phyloP scores from a whole-genome alignment of 2,797 vertebrate species.

The Heterohyrax brucei region DNA sequence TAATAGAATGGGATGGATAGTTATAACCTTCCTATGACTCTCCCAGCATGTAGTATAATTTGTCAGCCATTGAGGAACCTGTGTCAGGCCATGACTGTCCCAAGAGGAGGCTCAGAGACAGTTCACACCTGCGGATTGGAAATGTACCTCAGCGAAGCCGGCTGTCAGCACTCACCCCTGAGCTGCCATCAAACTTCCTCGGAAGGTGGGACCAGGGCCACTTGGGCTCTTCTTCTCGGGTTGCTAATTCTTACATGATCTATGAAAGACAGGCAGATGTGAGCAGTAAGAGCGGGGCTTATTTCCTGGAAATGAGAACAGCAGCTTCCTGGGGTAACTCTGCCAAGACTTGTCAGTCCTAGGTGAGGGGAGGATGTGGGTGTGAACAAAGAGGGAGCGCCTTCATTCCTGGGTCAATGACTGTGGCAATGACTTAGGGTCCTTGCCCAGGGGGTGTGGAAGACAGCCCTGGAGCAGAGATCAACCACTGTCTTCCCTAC shows the following conservation, averaged over 20 bases:
- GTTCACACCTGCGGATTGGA: constrained; percentile 79
- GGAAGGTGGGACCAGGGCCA: constrained; percentile 68
- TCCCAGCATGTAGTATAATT: constrained; percentile 85
- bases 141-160: constrained; percentile 81
- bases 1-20: constrained; percentile 72
- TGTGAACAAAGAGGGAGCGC: not conserved
- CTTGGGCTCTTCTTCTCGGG: constrained; percentile 71
- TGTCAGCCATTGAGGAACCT: constrained; percentile 87
- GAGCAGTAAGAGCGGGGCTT: not conserved
- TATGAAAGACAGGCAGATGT: not conserved
- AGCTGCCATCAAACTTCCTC: not conserved
- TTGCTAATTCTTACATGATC: constrained; percentile 44
- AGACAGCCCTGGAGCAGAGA: not conserved
- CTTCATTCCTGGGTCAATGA: not conserved
- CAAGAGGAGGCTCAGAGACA: constrained; percentile 88
- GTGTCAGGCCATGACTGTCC: constrained; percentile 86
- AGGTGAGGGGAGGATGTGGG: not conserved
- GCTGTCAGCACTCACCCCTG: constrained; percentile 77
- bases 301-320: not conserved
- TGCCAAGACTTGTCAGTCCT: not conserved
- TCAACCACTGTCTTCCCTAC: not conserved
- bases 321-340: not conserved
- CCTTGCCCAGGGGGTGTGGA: not conserved
- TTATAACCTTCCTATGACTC: constrained; percentile 69
- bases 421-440: accelerated